phyloP scores from a whole-genome alignment of 1,140 invertebrate species.

The Homarus americanus region DNA sequence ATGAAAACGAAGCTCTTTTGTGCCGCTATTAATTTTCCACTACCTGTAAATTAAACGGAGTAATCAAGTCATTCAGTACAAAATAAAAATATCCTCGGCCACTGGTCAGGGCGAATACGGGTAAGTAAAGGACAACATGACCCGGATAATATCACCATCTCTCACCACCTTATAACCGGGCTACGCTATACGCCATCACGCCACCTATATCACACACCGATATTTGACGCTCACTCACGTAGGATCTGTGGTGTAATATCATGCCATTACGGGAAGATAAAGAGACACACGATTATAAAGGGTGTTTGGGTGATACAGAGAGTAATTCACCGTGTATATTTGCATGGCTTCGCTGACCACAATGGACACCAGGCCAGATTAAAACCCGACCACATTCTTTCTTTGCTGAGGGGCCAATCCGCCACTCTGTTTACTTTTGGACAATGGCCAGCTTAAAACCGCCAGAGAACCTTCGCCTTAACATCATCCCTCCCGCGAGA shows the following conservation, averaged over 20 bases:
- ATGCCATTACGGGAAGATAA: neutral
- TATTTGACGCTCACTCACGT: no score
- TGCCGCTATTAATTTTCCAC: slow-evolving; percentile 63
- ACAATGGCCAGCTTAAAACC: slow-evolving; percentile 65
- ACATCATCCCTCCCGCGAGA: neutral
- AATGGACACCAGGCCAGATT: slow-evolving; percentile 63
- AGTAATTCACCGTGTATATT: slow-evolving; percentile 69
- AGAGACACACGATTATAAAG: slow-evolving; percentile 27
- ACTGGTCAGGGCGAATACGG: slow-evolving; percentile 23
- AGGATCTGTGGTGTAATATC: no score
- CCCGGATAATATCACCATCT: slow-evolving; percentile 29
- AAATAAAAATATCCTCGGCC: slow-evolving; percentile 55
- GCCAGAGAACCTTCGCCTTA: slow-evolving; percentile 14
- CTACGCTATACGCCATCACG: no score
- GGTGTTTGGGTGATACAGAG: slow-evolving; percentile 36
- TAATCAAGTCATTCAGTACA: slow-evolving; percentile 57
- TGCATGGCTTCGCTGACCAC: slow-evolving; percentile 70
- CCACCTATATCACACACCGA: no score
- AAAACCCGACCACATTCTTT: slow-evolving; percentile 55
- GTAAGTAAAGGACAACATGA: neutral
- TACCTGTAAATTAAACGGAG: slow-evolving; percentile 62
- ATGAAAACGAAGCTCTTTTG: slow-evolving; percentile 56
- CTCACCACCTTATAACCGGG: neutral
- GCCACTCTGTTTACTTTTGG: slow-evolving; percentile 59
- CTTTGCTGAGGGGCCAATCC: slow-evolving; percentile 55